phyloP scores from a whole-genome alignment of 1,140 invertebrate genomes.

The Elymnias hypermnestra region DNA sequence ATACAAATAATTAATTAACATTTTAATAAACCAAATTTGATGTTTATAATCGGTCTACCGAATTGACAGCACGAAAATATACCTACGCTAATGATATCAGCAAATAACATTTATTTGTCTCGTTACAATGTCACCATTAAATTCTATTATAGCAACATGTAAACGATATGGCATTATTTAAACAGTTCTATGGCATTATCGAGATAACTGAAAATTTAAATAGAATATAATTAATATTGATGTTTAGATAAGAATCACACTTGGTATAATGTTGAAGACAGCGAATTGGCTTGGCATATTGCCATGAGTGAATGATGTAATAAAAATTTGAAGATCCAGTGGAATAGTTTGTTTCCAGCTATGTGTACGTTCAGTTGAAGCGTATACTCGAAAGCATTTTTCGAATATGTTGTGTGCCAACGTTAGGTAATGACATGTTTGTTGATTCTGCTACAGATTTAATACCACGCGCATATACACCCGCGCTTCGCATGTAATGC shows the following conservation, averaged over 20 bases:
- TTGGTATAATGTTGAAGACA: conserved; percentile 44
- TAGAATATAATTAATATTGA: too few species aligned
- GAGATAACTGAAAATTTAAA: too few species aligned
- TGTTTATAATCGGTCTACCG: too few species aligned
- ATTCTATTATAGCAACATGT: too few species aligned
- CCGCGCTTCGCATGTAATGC: background rate
- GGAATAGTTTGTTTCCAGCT: conserved; percentile 40
- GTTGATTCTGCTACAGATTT: background rate
- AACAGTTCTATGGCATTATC: too few species aligned
- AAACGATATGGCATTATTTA: too few species aligned
- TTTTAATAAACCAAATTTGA: too few species aligned
- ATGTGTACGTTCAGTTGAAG: conserved; percentile 17
- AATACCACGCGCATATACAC: background rate
- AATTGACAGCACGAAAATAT: too few species aligned
- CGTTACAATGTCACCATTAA: too few species aligned
- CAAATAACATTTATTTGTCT: too few species aligned
- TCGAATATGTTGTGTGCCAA: conserved; percentile 2
- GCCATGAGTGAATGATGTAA: conserved; percentile 62
- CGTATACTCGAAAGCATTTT: background rate
- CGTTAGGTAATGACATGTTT: background rate
- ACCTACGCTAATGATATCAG: too few species aligned
- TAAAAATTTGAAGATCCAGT: conserved; percentile 65
- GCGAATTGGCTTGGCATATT: conserved; percentile 45
- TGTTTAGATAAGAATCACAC: conserved; percentile 34
- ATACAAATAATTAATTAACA: too few species aligned